phyloP scores from a whole-genome alignment of 2,888 invertebrate genomes.

The Erebia palarica region DNA sequence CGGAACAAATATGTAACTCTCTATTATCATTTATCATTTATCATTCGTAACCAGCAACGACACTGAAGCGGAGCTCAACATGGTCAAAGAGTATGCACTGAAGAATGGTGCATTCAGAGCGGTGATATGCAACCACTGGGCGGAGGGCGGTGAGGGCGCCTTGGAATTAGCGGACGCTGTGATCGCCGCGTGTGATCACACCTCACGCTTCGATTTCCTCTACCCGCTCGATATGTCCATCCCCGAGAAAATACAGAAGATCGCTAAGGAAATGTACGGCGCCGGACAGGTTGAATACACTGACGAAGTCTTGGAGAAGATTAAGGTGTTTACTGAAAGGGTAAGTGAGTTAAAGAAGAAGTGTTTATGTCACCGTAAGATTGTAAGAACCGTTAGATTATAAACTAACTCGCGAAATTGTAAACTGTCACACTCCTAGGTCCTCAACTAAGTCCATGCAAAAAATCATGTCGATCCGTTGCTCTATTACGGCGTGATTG shows the following conservation, averaged over 20 bases:
- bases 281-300: slow-evolving; percentile 92
- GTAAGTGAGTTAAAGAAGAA: slow-evolving; percentile 64
- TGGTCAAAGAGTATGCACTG: slow-evolving; percentile 88
- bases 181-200: slow-evolving; percentile 86
- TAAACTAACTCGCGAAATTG: too few relatives aligned
- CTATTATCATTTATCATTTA: too few relatives aligned
- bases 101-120: slow-evolving; percentile 94
- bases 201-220: slow-evolving; percentile 85
- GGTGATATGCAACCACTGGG: slow-evolving; percentile 94
- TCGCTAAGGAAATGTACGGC: slow-evolving; percentile 97
- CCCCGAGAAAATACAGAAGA: slow-evolving; percentile 92
- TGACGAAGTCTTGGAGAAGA: slow-evolving; percentile 86
- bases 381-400: too few relatives aligned
- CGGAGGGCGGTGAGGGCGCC: slow-evolving; percentile 94
- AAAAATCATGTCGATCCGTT: background rate
- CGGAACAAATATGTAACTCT: too few relatives aligned
- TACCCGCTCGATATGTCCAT: slow-evolving; percentile 88
- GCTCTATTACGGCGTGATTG: too few relatives aligned
- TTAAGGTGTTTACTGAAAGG: slow-evolving; percentile 88
- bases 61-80: slow-evolving; percentile 90
- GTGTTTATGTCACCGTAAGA: too few relatives aligned
- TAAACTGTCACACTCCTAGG: too few relatives aligned
- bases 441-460: background rate
- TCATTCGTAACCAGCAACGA: slow-evolving; percentile 85
- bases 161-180: slow-evolving; percentile 93